phyloP scores from a whole-genome alignment of 2,113 vertebrate genomes.

The Chelonoidis abingdonii region DNA sequence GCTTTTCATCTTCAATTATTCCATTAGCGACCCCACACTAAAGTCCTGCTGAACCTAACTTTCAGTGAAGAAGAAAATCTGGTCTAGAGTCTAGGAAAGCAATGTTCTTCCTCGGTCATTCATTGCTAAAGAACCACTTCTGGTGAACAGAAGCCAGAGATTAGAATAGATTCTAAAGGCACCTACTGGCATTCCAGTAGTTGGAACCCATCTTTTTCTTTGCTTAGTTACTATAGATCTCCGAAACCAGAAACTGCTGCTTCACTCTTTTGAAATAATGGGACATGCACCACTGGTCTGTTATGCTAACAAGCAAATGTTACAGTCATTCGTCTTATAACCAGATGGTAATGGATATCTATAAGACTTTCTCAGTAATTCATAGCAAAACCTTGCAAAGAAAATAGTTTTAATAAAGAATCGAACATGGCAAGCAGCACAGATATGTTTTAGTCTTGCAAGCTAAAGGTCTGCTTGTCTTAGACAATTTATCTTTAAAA shows the following conservation, averaged over 20 bases:
- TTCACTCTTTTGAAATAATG: conserved; percentile 6
- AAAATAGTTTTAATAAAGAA: background rate
- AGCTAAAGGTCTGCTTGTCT: conserved; percentile 41
- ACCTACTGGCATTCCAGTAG: background rate
- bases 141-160: background rate
- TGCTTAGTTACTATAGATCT: background rate
- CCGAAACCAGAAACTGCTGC: conserved; percentile 3
- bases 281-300: background rate
- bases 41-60: background rate
- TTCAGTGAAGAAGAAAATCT: background rate
- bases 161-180: background rate
- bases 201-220: background rate
- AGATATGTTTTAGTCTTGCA: background rate
- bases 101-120: background rate
- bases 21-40: accelerated
- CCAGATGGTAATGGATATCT: background rate
- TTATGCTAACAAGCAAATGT: conserved; percentile 8
- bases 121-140: background rate
- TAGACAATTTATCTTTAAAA: conserved; percentile 53
- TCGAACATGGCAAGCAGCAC: conserved; percentile 18
- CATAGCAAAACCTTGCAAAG: background rate
- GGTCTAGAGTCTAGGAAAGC: background rate
- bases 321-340: conserved; percentile 25
- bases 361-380: conserved; percentile 23
- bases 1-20: background rate